phyloP scores from a whole-genome alignment of 2,797 vertebrate species.

The Gymnothorax javanicus region DNA sequence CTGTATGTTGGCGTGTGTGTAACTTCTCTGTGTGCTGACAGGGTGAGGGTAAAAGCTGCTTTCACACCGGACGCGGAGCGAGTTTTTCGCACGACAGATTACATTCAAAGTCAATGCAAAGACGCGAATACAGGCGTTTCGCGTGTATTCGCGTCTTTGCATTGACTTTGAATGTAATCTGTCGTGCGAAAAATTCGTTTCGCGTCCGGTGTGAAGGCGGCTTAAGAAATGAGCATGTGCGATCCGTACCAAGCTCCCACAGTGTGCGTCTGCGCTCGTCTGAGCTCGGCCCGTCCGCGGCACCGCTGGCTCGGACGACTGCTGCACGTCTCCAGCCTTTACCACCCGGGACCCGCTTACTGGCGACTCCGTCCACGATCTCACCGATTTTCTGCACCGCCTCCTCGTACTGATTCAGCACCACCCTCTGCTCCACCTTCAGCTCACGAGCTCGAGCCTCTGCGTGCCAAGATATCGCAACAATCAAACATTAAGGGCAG shows the following conservation, averaged over 20 bases:
- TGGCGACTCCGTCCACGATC: constrained; percentile 6
- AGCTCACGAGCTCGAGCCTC: constrained; percentile 20
- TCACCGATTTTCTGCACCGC: constrained; percentile 33
- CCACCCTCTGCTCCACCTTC: constrained; percentile 26
- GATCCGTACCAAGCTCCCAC: constrained; percentile 31
- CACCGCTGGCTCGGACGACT: background rate
- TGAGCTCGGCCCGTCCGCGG: constrained; percentile 25
- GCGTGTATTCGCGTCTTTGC: too few species aligned
- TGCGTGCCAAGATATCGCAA: background rate
- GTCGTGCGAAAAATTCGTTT: too few species aligned
- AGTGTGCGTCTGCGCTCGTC: constrained; percentile 35
- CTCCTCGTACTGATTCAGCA: constrained; percentile 28
- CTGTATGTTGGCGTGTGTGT: too few species aligned
- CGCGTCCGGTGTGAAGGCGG: background rate
- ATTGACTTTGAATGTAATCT: too few species aligned
- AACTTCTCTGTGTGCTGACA: too few species aligned
- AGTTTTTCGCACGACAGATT: too few species aligned
- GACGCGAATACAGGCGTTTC: too few species aligned
- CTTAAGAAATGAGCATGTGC: constrained; percentile 5
- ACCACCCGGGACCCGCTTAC: background rate
- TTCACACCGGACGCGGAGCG: too few species aligned
- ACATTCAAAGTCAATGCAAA: too few species aligned
- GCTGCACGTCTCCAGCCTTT: constrained; percentile 5
- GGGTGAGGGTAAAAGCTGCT: too few species aligned
- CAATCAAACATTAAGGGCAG: background rate